Evolutionary conservation across 2,113 vertebrate species (phyloP).

Genomic region (Solea solea): DNA sequence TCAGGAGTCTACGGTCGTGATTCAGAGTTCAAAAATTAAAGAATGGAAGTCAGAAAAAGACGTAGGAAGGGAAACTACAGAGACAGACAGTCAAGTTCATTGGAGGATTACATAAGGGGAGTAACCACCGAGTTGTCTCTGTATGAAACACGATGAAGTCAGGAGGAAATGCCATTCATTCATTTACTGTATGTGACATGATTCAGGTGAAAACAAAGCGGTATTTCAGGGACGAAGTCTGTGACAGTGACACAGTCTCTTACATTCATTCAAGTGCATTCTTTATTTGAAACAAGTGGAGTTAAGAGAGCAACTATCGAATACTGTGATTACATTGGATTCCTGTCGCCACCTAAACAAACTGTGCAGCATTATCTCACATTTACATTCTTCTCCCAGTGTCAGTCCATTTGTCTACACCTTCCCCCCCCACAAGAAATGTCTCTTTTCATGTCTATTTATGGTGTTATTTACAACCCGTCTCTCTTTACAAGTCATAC

Average conservation of each 20-base stretch:
- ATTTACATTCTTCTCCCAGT: slow-evolving; percentile 5
- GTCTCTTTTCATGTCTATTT: no score
- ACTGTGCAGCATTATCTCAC: slow-evolving; percentile 9
- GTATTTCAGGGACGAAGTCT: slow-evolving; percentile 31
- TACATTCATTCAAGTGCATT: slow-evolving; percentile 2
- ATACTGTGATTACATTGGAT: slow-evolving; percentile 8
- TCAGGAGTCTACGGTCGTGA: slow-evolving; percentile 29
- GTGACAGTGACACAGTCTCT: slow-evolving; percentile 3
- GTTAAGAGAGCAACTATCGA: not conserved
- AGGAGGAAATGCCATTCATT: slow-evolving; percentile 59
- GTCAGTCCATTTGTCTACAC: slow-evolving; percentile 3
- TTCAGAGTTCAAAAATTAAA: slow-evolving; percentile 54
- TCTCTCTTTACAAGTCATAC: not conserved
- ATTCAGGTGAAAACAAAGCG: slow-evolving; percentile 25
- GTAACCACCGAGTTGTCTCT: slow-evolving; percentile 33
- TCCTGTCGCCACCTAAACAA: slow-evolving; percentile 9
- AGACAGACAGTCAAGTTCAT: slow-evolving; percentile 52
- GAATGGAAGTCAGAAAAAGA: slow-evolving; percentile 58
- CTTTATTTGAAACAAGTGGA: slow-evolving; percentile 11
- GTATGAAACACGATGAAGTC: slow-evolving; percentile 46
- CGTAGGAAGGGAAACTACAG: slow-evolving; percentile 29
- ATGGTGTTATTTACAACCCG: no score
- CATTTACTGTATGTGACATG: slow-evolving; percentile 18
- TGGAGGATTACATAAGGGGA: slow-evolving; percentile 64
- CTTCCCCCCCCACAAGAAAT: not conserved